Evolutionary conservation across 2,888 invertebrate species (phyloP).

Genomic region (Drosophila gaucha): DNA sequence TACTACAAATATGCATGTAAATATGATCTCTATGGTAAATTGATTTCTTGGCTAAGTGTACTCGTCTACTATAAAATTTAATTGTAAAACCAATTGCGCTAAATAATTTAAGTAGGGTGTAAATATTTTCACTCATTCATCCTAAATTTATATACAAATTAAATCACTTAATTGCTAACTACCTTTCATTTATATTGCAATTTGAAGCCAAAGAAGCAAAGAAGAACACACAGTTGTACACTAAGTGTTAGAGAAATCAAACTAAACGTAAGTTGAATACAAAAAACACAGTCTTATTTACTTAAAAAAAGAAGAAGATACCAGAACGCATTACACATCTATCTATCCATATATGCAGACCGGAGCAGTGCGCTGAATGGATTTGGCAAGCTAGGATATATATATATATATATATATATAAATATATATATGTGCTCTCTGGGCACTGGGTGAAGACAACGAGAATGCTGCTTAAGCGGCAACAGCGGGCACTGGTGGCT

Average conservation of each 20-base stretch:
- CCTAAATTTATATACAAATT: constrained; percentile 68
- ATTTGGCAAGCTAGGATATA: constrained; percentile 56
- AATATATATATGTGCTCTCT: constrained; percentile 53
- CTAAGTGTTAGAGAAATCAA: constrained; percentile 26
- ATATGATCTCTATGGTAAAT: constrained; percentile 34
- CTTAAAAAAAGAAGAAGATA: constrained; percentile 50
- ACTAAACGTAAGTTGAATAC: constrained; percentile 50
- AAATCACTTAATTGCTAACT: constrained; percentile 56
- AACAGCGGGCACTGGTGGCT: constrained; percentile 30
- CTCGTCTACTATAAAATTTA: constrained; percentile 47
- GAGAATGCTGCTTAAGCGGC: constrained; percentile 19
- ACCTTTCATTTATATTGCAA: constrained; percentile 50
- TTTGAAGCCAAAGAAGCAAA: constrained; percentile 36
- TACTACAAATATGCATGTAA: constrained; percentile 35
- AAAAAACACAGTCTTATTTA: constrained; percentile 75
- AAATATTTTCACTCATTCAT: constrained; percentile 34
- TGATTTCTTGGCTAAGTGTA: constrained; percentile 55
- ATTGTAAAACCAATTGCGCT: constrained; percentile 71
- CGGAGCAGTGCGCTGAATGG: constrained; percentile 23
- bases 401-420: no score
- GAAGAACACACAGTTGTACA: constrained; percentile 2
- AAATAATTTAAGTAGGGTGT: constrained; percentile 68
- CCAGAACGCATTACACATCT: constrained; percentile 34
- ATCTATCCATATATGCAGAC: constrained; percentile 2
- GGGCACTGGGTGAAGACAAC: constrained; percentile 24